Evolutionary conservation across 2,797 vertebrate genomes (phyloP).

Genomic region (Enoplosus armatus): DNA sequence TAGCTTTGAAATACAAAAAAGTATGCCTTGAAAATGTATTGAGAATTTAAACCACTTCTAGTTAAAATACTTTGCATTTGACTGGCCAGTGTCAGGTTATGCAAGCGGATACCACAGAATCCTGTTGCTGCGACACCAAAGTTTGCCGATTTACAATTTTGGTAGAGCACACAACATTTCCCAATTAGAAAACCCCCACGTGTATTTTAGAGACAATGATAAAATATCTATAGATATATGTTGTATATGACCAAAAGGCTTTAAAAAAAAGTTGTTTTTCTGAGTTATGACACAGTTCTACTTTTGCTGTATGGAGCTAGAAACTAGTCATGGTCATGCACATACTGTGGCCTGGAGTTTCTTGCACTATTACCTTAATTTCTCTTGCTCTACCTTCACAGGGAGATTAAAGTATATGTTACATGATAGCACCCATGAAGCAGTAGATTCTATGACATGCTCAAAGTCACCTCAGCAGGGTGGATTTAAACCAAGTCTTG

Average conservation of each 20-base stretch:
- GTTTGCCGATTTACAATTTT: neutral
- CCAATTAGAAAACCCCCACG: neutral
- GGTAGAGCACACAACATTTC: neutral
- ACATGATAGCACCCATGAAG: neutral
- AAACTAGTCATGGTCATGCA: no score
- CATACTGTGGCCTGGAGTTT: no score
- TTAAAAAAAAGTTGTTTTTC: neutral
- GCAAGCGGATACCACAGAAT: neutral
- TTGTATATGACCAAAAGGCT: neutral
- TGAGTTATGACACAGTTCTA: neutral
- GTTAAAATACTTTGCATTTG: neutral
- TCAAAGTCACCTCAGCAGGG: conserved; percentile 27
- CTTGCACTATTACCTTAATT: neutral
- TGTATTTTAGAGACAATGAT: neutral
- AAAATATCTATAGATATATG: neutral
- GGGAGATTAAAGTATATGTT: neutral
- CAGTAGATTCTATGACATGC: conserved; percentile 5
- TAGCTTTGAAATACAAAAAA: neutral
- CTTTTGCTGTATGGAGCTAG: neutral
- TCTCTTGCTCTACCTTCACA: neutral
- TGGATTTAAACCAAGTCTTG: conserved; percentile 18
- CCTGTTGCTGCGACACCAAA: neutral
- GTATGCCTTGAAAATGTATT: neutral
- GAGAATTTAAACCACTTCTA: neutral
- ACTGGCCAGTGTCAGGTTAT: neutral